A percentile compares a stretch with the other conserved stretches of the same genome.
Conservation (phyloP, 2,888 invertebrate genomes). For the Tortricodes alternella region DNA sequence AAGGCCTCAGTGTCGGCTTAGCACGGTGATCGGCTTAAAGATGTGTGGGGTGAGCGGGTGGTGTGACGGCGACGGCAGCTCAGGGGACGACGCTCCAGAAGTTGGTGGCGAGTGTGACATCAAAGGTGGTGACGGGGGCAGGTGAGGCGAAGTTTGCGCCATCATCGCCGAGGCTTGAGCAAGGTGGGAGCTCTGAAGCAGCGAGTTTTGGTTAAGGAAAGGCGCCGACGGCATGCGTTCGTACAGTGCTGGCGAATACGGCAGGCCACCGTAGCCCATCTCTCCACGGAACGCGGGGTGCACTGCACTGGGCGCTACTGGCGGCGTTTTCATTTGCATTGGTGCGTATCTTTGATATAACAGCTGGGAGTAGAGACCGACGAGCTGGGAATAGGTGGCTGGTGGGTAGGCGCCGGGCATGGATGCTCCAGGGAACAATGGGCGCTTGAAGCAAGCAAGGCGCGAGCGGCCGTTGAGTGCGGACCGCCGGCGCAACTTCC, state of each 20-base stretch:
- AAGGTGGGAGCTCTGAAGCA: slow-evolving; percentile 52
- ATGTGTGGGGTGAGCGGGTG: slow-evolving; percentile 73
- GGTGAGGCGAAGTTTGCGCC: slow-evolving; percentile 53
- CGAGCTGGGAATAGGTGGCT: slow-evolving; percentile 81
- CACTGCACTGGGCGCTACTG: slow-evolving; percentile 77
- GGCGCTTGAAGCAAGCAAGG: slow-evolving; percentile 94
- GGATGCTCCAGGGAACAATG: slow-evolving; percentile 84
- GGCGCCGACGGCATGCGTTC: slow-evolving; percentile 60
- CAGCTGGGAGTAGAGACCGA: slow-evolving; percentile 84
- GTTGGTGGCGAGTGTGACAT: slow-evolving; percentile 62
- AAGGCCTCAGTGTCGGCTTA: slow-evolving; percentile 81
- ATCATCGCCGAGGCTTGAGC: slow-evolving; percentile 52
- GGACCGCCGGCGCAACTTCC: slow-evolving; percentile 94
- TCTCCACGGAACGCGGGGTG: slow-evolving; percentile 78
- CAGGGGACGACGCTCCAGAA: slow-evolving; percentile 69
- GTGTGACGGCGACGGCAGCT: slow-evolving; percentile 65
- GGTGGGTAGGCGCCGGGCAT: slow-evolving; percentile 83
- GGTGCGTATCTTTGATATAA: slow-evolving; percentile 87
- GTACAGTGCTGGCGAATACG: slow-evolving; percentile 67
- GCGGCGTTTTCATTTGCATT: slow-evolving; percentile 78
- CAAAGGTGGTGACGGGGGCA: slow-evolving; percentile 72
- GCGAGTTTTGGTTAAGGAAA: slow-evolving; percentile 57
- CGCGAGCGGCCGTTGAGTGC: slow-evolving; percentile 94
- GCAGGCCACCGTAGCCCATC: slow-evolving; percentile 65
- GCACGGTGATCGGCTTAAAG: slow-evolving; percentile 82